phyloP scores from a whole-genome alignment of 2,888 invertebrate species.

The Timema podura region DNA sequence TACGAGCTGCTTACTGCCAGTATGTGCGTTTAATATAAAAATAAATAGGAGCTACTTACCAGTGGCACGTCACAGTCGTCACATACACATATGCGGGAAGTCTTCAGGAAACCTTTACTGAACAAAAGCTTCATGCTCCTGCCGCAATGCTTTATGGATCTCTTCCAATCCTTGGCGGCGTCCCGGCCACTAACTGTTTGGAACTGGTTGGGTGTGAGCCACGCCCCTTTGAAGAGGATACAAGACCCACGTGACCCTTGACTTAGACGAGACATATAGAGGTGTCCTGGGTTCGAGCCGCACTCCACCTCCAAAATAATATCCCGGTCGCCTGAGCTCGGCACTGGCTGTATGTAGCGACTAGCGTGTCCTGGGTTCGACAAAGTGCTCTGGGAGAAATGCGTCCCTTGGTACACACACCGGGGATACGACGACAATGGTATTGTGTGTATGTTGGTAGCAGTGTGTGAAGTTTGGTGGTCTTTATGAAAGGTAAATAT shows the following conservation, averaged over 20 bases:
- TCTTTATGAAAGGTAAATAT: too few relatives aligned
- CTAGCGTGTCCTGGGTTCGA: neutral
- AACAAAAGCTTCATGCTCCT: constrained; percentile 47
- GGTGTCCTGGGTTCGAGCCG: neutral
- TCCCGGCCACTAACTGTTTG: constrained; percentile 48
- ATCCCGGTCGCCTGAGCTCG: neutral
- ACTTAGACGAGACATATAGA: neutral
- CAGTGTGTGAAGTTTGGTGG: too few relatives aligned
- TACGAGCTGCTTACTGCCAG: too few relatives aligned
- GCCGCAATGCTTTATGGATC: constrained; percentile 48
- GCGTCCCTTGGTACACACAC: too few relatives aligned
- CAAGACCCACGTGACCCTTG: neutral
- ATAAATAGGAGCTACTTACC: too few relatives aligned
- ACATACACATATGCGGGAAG: too few relatives aligned
- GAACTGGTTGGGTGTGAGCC: constrained; percentile 50
- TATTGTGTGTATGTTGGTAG: too few relatives aligned
- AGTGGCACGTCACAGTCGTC: too few relatives aligned
- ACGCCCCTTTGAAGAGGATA: constrained; percentile 30
- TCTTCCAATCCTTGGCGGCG: constrained; percentile 46
- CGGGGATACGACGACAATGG: too few relatives aligned
- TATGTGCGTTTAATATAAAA: too few relatives aligned
- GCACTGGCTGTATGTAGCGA: neutral
- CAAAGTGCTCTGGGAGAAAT: too few relatives aligned
- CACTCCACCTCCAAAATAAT: constrained; percentile 6
- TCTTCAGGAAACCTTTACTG: constrained; percentile 21